Evolutionary conservation across 2,888 invertebrate genomes (phyloP).

Genomic region (Liopterus haemorrhoidalis): DNA sequence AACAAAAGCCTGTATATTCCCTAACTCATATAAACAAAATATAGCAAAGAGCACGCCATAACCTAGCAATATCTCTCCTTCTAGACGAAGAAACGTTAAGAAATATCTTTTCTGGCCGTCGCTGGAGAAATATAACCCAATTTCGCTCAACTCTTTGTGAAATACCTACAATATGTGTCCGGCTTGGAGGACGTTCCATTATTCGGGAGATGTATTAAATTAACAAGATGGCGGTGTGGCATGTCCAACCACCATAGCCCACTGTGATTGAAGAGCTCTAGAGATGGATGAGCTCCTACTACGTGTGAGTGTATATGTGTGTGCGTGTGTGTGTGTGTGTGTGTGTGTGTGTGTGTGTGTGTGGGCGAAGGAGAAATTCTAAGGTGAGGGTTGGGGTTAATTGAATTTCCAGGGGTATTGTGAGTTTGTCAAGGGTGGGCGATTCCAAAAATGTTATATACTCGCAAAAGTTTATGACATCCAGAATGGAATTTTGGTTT

Average conservation of each 20-base stretch:
- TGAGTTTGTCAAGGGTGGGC: slow-evolving; percentile 13
- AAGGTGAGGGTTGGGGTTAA: slow-evolving; percentile 16
- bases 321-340: neutral
- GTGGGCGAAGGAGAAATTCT: neutral
- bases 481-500: too few relatives aligned
- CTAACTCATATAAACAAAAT: too few relatives aligned
- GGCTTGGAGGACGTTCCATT: slow-evolving; percentile 30
- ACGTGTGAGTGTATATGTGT: neutral
- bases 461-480: too few relatives aligned
- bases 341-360: slow-evolving; percentile 16
- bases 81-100: too few relatives aligned
- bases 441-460: neutral
- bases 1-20: too few relatives aligned
- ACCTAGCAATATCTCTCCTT: too few relatives aligned
- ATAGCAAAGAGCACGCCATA: too few relatives aligned
- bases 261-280: slow-evolving; percentile 1
- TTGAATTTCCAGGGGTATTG: slow-evolving; percentile 24
- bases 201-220: slow-evolving; percentile 34
- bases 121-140: slow-evolving; percentile 33
- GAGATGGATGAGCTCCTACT: slow-evolving; percentile 23
- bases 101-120: too few relatives aligned
- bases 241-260: slow-evolving; percentile 32
- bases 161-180: slow-evolving; percentile 32
- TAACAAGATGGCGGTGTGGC: slow-evolving; percentile 35
- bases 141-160: slow-evolving; percentile 27